Conservation (phyloP, 2,113 vertebrate genomes). For the Corvus moneduloides region DNA sequence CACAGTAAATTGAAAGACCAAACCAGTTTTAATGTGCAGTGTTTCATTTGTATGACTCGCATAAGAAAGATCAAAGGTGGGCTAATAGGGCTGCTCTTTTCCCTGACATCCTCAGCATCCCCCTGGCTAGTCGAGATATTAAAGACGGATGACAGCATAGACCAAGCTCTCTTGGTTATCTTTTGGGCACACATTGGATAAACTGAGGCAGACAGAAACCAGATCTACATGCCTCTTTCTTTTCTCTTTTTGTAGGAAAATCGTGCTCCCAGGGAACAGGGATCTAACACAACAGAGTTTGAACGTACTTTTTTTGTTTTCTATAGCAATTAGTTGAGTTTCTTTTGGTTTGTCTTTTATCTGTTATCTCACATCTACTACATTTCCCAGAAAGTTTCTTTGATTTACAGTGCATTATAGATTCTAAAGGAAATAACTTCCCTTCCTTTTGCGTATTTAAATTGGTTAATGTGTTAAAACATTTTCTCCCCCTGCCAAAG, state of each 20-base stretch:
- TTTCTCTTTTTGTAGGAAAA: constrained; percentile 3
- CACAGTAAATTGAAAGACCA: background rate
- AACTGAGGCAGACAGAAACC: constrained; percentile 26
- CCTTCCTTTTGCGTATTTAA: background rate
- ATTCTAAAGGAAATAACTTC: background rate
- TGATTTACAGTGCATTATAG: constrained; percentile 3
- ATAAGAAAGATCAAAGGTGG: constrained; percentile 26
- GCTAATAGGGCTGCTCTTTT: background rate
- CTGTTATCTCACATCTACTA: background rate
- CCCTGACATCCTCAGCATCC: background rate
- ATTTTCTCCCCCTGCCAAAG: background rate
- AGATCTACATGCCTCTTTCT: background rate
- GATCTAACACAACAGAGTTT: background rate
- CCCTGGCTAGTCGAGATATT: background rate
- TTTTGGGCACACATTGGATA: background rate
- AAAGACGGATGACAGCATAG: background rate
- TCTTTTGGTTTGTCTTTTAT: constrained; percentile 1
- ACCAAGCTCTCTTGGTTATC: background rate
- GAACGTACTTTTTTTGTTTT: background rate
- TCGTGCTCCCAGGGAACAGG: background rate
- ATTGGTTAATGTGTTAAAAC: background rate
- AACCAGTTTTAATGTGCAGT: background rate
- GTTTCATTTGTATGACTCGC: background rate
- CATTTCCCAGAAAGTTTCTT: background rate
- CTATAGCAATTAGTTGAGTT: background rate